Percentiles rank a stretch among this genome's conserved stretches.
Conservation (phyloP, 2,888 invertebrate genomes). For the Chouioia cunea region DNA sequence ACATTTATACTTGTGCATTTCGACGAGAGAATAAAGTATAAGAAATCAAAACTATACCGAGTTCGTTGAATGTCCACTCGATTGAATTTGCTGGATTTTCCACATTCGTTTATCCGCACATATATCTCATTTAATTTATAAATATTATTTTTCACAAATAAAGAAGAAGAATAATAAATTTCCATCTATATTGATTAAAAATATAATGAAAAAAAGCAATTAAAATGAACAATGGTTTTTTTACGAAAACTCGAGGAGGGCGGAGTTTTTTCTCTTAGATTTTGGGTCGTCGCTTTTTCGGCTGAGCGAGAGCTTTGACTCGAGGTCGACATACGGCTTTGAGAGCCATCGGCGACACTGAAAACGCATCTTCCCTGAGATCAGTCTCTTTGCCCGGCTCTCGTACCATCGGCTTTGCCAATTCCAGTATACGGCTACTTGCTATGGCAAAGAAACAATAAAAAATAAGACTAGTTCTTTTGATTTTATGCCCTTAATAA, state of each 20-base stretch:
- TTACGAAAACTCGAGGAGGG: not conserved
- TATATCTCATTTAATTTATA: too few relatives aligned
- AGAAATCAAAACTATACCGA: too few relatives aligned
- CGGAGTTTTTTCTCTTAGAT: not conserved
- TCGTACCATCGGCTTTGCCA: conserved; percentile 55
- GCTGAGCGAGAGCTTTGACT: conserved; percentile 57
- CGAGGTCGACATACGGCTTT: conserved; percentile 57
- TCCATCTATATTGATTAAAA: too few relatives aligned
- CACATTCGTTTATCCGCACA: too few relatives aligned
- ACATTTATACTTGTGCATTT: too few relatives aligned
- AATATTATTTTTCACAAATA: too few relatives aligned
- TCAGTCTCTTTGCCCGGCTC: conserved; percentile 59
- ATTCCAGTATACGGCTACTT: conserved; percentile 47
- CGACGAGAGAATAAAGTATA: too few relatives aligned
- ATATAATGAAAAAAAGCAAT: not conserved
- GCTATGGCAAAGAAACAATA: conserved; percentile 45
- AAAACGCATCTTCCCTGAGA: conserved; percentile 59
- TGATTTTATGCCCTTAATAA: too few relatives aligned
- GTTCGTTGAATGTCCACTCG: too few relatives aligned
- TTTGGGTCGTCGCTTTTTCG: conserved; percentile 47
- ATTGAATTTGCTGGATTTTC: too few relatives aligned
- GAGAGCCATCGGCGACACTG: conserved; percentile 58
- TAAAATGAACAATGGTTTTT: not conserved
- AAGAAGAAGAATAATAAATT: too few relatives aligned
- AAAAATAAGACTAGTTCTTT: too few relatives aligned